Base-by-base conservation (phyloP, 2,113 vertebrate genomes). In the Callipepla squamata region DNA sequence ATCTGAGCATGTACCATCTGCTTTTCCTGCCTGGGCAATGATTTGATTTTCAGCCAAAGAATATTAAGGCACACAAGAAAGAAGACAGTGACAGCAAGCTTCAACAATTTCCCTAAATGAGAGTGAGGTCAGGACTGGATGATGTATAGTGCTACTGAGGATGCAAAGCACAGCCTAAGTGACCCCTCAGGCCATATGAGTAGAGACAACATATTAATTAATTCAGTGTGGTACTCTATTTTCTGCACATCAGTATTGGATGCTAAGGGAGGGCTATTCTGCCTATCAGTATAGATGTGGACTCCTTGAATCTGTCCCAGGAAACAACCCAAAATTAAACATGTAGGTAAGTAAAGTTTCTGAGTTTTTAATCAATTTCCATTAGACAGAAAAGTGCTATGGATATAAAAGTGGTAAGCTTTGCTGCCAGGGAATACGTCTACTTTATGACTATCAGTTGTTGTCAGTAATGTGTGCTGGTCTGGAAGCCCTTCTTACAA, bases 1-100 rank as follows among this genome's bases (percentile, higher is more conserved):
- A 87, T 87, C 90, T 80, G 91, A 93, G 66, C 90, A 85, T 40
- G 53, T 48, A 87, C 90, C 92, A 92, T 94, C 92, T 96, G 95
- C 85, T 90, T 94, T 91, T 92, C 48, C 63, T 95, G 30, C 45
- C 42, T 79, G 68, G 62, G 48, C 85, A 76, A 42, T 87, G 50
- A 13, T 81, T 85, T 87, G 50, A 13, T 81, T 85, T 85, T 89
- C 74, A 76, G 93, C 81, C 91, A 92, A 79, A 89, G 70, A 90
- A 79, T 44, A 76, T 91, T 87, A 67, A 91, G 78, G 68, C 78
- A 61, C 47, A 57, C 11, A 79, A 72, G 79, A 38, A 63, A 87
- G 74, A 94, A 87, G 58, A 68, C 30, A 92, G 50, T 72, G 77
- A 84, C 58, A 87, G 62, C 22, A 87, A 89, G 66, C 78, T 87